A percentile compares a stretch with the other conserved stretches of the same genome.
These are phyloP conservation scores for Pectinophora gossypiella DNA, from an alignment of 1,140 invertebrate species.

Conservation along the genomic window DNA sequence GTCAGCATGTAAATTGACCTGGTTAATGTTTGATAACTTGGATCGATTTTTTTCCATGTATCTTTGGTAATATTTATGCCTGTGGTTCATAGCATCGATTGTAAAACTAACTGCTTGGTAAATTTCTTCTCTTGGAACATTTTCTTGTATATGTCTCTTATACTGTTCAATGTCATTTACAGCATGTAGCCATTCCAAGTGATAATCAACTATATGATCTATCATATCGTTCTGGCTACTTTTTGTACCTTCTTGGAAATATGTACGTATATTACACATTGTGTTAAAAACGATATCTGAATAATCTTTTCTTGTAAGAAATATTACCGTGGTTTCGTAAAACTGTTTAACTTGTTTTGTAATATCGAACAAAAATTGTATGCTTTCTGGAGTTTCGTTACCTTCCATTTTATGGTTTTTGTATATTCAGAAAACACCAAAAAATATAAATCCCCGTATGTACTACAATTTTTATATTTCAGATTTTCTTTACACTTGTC, in stretches of 20 bases:
- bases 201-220: conserved; percentile 51
- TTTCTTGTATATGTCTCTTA: conserved; percentile 30
- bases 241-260: conserved; percentile 27
- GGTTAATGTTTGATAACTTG: conserved; percentile 33
- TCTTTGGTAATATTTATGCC: conserved; percentile 49
- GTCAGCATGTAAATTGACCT: conserved; percentile 41
- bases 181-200: conserved; percentile 55
- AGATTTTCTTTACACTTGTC: no score
- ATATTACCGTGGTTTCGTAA: conserved; percentile 57
- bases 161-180: conserved; percentile 55
- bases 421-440: no score
- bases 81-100: conserved; percentile 40
- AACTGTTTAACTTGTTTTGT: conserved; percentile 55
- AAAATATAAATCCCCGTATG: no score
- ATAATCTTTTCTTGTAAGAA: conserved; percentile 54
- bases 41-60: conserved; percentile 45
- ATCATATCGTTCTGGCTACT: conserved; percentile 34
- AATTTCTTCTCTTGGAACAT: conserved; percentile 40
- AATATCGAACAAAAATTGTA: conserved; percentile 52
- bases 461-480: no score
- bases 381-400: conserved; percentile 9
- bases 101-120: conserved; percentile 49
- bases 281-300: conserved; percentile 52
- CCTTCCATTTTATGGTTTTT: conserved; percentile 22
- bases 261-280: conserved; percentile 40